These are phyloP conservation scores for Tragelaphus eurycerus DNA, from an alignment of 2,797 vertebrate species.

Conservation along the genomic window DNA sequence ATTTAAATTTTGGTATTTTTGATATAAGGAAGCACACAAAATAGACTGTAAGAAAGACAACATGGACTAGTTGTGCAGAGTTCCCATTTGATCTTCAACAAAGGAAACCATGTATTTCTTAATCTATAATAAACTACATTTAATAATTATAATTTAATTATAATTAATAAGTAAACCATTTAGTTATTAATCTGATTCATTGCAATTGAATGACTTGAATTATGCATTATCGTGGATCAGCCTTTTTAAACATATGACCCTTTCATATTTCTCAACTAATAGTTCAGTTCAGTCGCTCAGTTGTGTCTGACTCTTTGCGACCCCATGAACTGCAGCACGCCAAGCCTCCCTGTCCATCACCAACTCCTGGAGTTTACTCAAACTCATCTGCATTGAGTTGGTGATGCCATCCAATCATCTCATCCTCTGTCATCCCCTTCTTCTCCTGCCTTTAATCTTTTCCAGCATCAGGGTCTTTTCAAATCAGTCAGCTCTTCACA, in stretches of 20 bases:
- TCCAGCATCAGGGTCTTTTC: neutral
- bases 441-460: neutral
- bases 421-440: neutral
- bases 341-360: neutral
- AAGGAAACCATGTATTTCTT: neutral
- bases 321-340: neutral
- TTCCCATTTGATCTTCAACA: neutral
- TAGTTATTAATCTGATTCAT: conserved; percentile 16
- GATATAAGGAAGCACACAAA: neutral
- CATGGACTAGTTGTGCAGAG: neutral
- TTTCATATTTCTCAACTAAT: neutral
- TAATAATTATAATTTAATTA: neutral
- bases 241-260: neutral
- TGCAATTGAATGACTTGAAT: neutral
- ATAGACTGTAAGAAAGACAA: neutral
- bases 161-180: neutral
- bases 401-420: neutral
- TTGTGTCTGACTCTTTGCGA: fast-evolving
- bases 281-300: neutral
- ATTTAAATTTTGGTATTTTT: neutral
- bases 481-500: neutral
- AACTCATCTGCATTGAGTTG: neutral
- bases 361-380: neutral
- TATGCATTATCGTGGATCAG: neutral
- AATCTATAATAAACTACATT: neutral